Conservation (phyloP, 2,888 invertebrate species). For the Meiosimyza decipiens region DNA sequence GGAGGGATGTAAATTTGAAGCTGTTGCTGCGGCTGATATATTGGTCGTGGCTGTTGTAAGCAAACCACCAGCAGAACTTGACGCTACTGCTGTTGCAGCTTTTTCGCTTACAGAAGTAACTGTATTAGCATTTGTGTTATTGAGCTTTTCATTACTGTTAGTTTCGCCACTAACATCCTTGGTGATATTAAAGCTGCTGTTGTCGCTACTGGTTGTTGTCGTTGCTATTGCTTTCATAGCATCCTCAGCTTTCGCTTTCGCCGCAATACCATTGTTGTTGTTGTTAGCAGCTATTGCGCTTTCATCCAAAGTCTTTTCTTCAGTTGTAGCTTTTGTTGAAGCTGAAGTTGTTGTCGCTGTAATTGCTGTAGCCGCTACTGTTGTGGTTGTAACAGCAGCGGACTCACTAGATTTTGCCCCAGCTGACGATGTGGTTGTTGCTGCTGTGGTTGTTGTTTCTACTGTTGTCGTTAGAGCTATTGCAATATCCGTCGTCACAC, state of each 20-base stretch:
- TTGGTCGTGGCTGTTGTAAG: constrained; percentile 30
- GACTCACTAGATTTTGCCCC: constrained; percentile 8
- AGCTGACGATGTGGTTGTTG: constrained; percentile 45
- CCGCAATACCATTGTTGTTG: constrained; percentile 48
- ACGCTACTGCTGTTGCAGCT: constrained; percentile 40
- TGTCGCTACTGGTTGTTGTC: constrained; percentile 22
- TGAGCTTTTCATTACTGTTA: constrained; percentile 29
- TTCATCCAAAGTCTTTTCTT: constrained; percentile 44
- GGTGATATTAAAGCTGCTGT: constrained; percentile 22
- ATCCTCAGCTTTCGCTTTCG: constrained; percentile 46
- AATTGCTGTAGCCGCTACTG: constrained; percentile 37
- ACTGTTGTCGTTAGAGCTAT: constrained; percentile 44
- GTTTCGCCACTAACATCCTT: constrained; percentile 42
- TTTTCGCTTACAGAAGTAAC: constrained; percentile 41
- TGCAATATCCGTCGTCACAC: constrained; percentile 58
- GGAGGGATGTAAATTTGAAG: constrained; percentile 45
- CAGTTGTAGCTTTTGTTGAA: constrained; percentile 38
- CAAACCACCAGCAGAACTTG: constrained; percentile 31
- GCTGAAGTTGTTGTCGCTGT: constrained; percentile 35
- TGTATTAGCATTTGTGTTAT: constrained; percentile 30
- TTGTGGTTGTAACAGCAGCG: constrained; percentile 38
- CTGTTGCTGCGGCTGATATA: constrained; percentile 35
- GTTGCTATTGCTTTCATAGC: constrained; percentile 28
- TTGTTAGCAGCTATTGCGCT: constrained; percentile 45
- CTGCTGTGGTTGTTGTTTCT: constrained; percentile 32